These are phyloP conservation scores for Ostrea denselamellosa DNA, from an alignment of 1,140 invertebrate species.

Conservation along the genomic window DNA sequence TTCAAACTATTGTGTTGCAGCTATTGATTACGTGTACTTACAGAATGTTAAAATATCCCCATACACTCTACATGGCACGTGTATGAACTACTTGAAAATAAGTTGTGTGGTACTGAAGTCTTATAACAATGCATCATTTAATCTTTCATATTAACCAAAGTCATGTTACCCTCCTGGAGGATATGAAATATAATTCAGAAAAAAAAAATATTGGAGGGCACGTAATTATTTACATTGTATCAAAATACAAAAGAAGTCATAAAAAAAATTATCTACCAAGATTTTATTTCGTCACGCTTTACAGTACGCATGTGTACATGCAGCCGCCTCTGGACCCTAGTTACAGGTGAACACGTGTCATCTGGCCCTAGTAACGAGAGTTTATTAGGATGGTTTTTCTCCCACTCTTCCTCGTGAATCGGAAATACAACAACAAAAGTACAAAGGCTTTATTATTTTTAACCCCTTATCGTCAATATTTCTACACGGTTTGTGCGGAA, in stretches of 20 bases:
- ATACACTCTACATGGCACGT: neutral
- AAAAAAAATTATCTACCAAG: neutral
- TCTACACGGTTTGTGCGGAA: constrained; percentile 31
- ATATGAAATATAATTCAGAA: neutral
- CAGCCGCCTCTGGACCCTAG: neutral
- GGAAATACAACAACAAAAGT: constrained; percentile 9
- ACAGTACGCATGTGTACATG: neutral
- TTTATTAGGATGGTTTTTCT: neutral
- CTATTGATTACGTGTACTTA: neutral
- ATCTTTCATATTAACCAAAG: neutral
- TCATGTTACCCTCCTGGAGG: neutral
- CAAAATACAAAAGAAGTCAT: neutral
- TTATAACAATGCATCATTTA: neutral
- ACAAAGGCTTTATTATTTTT: constrained; percentile 28
- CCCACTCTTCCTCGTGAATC: neutral
- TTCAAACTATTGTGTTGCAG: neutral
- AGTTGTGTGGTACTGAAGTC: neutral
- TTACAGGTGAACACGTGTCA: constrained; percentile 8
- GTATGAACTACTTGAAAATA: neutral
- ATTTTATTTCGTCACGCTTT: constrained; percentile 21
- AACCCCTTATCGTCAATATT: constrained; percentile 32
- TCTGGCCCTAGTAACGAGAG: neutral
- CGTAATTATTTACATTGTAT: neutral
- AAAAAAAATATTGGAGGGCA: too few species aligned
- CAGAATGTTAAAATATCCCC: neutral